A percentile compares a stretch with the other conserved stretches of the same genome.
Conservation (phyloP, 2,888 invertebrate genomes). For the Hypsopygia costalis region DNA sequence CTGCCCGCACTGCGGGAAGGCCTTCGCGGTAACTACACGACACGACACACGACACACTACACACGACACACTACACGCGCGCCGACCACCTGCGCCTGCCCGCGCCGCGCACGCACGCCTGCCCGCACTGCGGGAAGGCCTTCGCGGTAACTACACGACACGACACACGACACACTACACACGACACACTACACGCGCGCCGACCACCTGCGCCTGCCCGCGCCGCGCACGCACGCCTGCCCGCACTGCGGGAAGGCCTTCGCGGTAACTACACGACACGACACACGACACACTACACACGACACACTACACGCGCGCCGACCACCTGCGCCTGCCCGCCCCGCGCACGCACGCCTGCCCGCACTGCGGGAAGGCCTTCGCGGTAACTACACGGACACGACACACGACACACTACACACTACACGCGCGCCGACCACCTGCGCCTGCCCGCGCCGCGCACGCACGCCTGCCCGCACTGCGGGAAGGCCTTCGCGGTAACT, state of each 20-base stretch:
- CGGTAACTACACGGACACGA: too few species aligned
- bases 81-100: constrained; percentile 21
- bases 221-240: constrained; percentile 30
- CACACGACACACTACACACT: too few species aligned
- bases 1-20: constrained; percentile 37
- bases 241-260: constrained; percentile 37
- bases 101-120: constrained; percentile 27
- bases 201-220: constrained; percentile 21
- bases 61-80: constrained; percentile 15
- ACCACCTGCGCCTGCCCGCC: constrained; percentile 22
- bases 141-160: constrained; percentile 27
- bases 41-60: too few species aligned
- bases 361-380: constrained; percentile 37
- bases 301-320: too few species aligned
- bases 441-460: constrained; percentile 22
- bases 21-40: constrained; percentile 28
- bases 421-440: constrained; percentile 27
- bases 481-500: constrained; percentile 38
- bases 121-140: constrained; percentile 35
- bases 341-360: constrained; percentile 30
- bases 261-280: constrained; percentile 27
- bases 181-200: constrained; percentile 17
- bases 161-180: too few species aligned
- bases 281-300: too few species aligned
- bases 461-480: constrained; percentile 32